These are phyloP conservation scores for Centropristis striata DNA, from an alignment of 2,113 vertebrate genomes.

Conservation along the genomic window DNA sequence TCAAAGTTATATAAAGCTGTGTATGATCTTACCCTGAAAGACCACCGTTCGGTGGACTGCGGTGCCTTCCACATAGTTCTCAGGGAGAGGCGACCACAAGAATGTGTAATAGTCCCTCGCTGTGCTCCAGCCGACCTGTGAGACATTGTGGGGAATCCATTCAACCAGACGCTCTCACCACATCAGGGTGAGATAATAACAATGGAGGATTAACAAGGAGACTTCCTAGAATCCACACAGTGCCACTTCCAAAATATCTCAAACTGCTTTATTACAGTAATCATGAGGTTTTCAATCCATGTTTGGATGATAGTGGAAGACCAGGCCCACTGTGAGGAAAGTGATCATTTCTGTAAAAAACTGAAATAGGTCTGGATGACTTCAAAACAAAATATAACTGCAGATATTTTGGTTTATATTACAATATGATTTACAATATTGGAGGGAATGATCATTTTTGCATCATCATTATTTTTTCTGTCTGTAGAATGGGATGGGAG, in stretches of 20 bases:
- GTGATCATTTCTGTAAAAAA: slow-evolving; percentile 33
- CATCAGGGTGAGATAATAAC: slow-evolving; percentile 69
- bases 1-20: slow-evolving; percentile 69
- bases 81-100: slow-evolving; percentile 97
- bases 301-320: slow-evolving; percentile 4
- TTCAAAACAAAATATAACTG: no score
- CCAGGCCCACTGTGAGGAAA: slow-evolving; percentile 15
- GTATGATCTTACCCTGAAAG: slow-evolving; percentile 92
- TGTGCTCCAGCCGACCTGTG: slow-evolving; percentile 98
- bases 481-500: no score
- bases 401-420: no score
- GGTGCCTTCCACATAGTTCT: slow-evolving; percentile 92
- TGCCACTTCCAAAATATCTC: slow-evolving; percentile 61
- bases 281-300: slow-evolving; percentile 36
- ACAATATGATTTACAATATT: no score
- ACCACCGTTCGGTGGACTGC: slow-evolving; percentile 93
- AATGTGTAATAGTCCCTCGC: slow-evolving; percentile 99
- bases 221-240: slow-evolving; percentile 50
- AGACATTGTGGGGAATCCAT: slow-evolving; percentile 66
- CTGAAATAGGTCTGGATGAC: not conserved
- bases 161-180: slow-evolving; percentile 64
- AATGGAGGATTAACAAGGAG: slow-evolving; percentile 55
- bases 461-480: no score
- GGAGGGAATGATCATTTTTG: no score
- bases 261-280: slow-evolving; percentile 46